Percentiles rank a stretch among this genome's conserved stretches.
These are phyloP conservation scores for Drosophila murphyi DNA, from an alignment of 1,140 invertebrate genomes.

Conservation along the genomic window DNA sequence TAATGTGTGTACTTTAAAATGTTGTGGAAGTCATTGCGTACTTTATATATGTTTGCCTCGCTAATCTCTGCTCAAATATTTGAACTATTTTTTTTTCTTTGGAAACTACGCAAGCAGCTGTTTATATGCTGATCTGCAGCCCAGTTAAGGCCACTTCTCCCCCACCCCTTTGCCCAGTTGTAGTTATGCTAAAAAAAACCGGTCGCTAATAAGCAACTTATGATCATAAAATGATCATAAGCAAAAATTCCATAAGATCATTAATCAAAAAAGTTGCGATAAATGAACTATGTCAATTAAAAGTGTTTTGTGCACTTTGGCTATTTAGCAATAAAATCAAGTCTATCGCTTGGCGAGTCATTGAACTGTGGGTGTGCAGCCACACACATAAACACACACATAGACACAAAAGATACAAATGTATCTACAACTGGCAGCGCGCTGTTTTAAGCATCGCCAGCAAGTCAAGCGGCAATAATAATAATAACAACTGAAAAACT, in stretches of 20 bases:
- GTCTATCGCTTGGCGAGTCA: constrained; percentile 61
- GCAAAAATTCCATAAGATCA: constrained; percentile 24
- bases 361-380: constrained; percentile 51
- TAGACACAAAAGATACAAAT: constrained; percentile 67
- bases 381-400: neutral
- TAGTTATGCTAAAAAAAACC: constrained; percentile 37
- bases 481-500: constrained; percentile 8
- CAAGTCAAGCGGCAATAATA: constrained; percentile 53
- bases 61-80: constrained; percentile 29
- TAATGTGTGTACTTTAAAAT: neutral
- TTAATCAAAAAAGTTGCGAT: neutral
- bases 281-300: constrained; percentile 23
- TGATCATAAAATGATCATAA: constrained; percentile 49
- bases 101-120: constrained; percentile 49
- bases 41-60: constrained; percentile 14
- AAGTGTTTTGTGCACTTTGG: neutral
- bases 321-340: constrained; percentile 31
- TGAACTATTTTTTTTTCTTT: neutral
- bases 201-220: constrained; percentile 62
- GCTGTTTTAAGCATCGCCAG: constrained; percentile 50
- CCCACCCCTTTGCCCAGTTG: neutral
- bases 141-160: neutral
- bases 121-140: constrained; percentile 25
- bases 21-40: neutral
- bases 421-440: constrained; percentile 63